These are phyloP conservation scores for Drosophila anceps DNA, from an alignment of 2,888 invertebrate genomes.

Conservation along the genomic window DNA sequence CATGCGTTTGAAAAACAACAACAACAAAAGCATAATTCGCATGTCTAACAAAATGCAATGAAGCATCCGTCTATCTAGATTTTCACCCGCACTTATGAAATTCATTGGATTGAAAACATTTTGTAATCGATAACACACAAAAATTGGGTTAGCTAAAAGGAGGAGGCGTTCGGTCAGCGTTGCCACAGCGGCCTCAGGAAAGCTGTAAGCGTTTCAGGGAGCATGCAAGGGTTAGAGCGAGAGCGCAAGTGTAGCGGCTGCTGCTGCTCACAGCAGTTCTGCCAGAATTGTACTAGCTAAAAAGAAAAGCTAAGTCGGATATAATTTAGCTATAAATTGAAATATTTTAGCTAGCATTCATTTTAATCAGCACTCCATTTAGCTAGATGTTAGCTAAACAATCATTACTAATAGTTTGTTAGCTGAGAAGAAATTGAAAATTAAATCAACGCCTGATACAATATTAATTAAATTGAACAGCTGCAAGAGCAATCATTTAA, in stretches of 20 bases:
- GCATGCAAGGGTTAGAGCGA: slow-evolving; percentile 1
- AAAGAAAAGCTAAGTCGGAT: not conserved
- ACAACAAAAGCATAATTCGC: slow-evolving; percentile 44
- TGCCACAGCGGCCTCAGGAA: slow-evolving; percentile 18
- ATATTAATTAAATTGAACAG: slow-evolving; percentile 51
- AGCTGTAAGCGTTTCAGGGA: not conserved
- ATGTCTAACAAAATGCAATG: slow-evolving; percentile 45
- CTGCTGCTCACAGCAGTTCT: not conserved
- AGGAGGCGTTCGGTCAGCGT: not conserved
- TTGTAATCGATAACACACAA: slow-evolving; percentile 38
- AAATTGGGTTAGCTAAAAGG: slow-evolving; percentile 22
- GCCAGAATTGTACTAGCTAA: not conserved
- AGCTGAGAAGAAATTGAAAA: slow-evolving; percentile 18
- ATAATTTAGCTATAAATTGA: not conserved
- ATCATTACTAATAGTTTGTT: not conserved
- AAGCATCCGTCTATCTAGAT: slow-evolving; percentile 41
- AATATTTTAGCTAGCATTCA: not conserved
- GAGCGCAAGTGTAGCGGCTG: slow-evolving; percentile 6
- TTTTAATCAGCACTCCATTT: not conserved
- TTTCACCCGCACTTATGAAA: slow-evolving; percentile 41
- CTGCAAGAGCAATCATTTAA: slow-evolving; percentile 41
- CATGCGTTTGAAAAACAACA: slow-evolving; percentile 3
- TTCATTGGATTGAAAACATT: slow-evolving; percentile 60
- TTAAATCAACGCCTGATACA: slow-evolving; percentile 32
- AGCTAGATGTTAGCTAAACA: not conserved